These are phyloP conservation scores for Catocala nupta DNA, from an alignment of 2,888 invertebrate genomes.

Conservation along the genomic window DNA sequence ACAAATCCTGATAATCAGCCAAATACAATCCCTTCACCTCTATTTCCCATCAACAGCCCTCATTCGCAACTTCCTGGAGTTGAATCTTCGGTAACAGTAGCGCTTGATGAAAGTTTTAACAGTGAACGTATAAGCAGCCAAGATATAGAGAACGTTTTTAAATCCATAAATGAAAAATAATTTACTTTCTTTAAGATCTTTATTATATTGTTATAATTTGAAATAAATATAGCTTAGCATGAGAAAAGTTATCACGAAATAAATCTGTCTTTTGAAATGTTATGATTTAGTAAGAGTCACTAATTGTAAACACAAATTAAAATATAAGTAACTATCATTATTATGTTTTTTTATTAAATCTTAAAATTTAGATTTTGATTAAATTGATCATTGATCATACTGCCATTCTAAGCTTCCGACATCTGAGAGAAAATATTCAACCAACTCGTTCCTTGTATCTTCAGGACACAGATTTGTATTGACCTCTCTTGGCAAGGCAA, in stretches of 20 bases:
- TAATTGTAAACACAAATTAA: background rate
- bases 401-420: conserved; percentile 36
- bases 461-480: conserved; percentile 27
- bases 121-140: background rate
- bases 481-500: conserved; percentile 25
- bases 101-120: background rate
- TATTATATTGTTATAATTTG: conserved; percentile 13
- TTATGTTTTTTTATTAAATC: conserved; percentile 12
- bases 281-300: background rate
- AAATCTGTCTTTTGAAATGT: no score
- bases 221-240: conserved; percentile 18
- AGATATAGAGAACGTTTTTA: background rate
- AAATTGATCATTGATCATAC: conserved; percentile 30
- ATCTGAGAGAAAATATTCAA: conserved; percentile 34
- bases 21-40: background rate
- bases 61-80: background rate
- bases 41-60: background rate
- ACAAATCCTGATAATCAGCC: background rate
- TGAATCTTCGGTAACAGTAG: background rate
- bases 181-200: conserved; percentile 4
- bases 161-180: conserved; percentile 12
- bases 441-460: conserved; percentile 32
- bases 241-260: conserved; percentile 8
- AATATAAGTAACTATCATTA: background rate
- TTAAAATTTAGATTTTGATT: conserved; percentile 10